Evolutionary conservation across 1,140 invertebrate species (phyloP).

Genomic region (Himalopsyche phryganea): DNA sequence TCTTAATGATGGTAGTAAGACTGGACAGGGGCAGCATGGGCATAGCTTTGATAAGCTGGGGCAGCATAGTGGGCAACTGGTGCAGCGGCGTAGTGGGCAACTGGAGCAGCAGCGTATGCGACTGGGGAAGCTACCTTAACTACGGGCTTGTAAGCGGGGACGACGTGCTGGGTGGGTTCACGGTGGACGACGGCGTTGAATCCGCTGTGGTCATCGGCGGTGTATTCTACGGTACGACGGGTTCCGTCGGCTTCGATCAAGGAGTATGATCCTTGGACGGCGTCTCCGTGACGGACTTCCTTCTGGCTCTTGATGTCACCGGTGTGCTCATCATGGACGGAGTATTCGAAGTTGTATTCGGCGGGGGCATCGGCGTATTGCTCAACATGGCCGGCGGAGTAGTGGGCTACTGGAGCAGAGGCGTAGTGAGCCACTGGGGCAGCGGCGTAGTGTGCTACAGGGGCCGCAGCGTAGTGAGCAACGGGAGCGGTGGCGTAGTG

Average conservation of each 20-base stretch:
- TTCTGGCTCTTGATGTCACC: slow-evolving; percentile 60
- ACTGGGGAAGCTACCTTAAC: slow-evolving; percentile 31
- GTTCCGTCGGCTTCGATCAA: slow-evolving; percentile 64
- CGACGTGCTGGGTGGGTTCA: slow-evolving; percentile 49
- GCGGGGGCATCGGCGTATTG: slow-evolving; percentile 45
- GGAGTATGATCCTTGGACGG: slow-evolving; percentile 59
- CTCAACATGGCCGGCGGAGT: slow-evolving; percentile 36
- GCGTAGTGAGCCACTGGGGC: slow-evolving; percentile 35
- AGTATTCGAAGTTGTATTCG: slow-evolving; percentile 45
- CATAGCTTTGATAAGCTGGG: slow-evolving; percentile 13
- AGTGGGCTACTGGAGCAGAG: slow-evolving; percentile 35
- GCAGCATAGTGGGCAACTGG: slow-evolving; percentile 30
- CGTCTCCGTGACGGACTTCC: slow-evolving; percentile 57
- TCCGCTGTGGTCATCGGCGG: slow-evolving; percentile 66
- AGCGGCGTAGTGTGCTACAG: neutral
- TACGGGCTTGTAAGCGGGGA: slow-evolving; percentile 38
- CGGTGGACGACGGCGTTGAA: slow-evolving; percentile 64
- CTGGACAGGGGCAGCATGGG: slow-evolving; percentile 25
- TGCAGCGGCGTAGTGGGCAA: slow-evolving; percentile 39
- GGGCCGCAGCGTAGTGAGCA: slow-evolving; percentile 27
- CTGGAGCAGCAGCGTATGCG: slow-evolving; percentile 4
- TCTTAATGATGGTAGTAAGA: slow-evolving; percentile 5
- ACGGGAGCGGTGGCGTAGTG: slow-evolving; percentile 22
- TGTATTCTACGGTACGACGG: slow-evolving; percentile 68
- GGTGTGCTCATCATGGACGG: slow-evolving; percentile 53